These are phyloP conservation scores for Nesospiza acunhae DNA, from an alignment of 2,113 vertebrate species.

Conservation along the genomic window DNA sequence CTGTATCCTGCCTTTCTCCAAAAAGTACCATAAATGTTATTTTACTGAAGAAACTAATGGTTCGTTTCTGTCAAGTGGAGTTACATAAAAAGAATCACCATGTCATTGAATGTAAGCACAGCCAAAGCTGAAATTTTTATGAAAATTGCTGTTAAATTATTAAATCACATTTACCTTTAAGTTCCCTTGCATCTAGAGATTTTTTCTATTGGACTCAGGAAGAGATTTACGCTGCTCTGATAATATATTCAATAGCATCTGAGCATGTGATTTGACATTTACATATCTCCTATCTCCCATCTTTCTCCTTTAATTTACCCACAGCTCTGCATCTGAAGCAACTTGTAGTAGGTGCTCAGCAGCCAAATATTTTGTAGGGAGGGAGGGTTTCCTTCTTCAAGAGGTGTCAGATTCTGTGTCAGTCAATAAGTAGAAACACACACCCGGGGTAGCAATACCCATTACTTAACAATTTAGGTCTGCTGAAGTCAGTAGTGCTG, in stretches of 20 bases:
- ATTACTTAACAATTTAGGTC: neutral
- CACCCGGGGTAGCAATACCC: neutral
- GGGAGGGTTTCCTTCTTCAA: neutral
- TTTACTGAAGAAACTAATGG: neutral
- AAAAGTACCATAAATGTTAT: neutral
- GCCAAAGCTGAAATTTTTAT: neutral
- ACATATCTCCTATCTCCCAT: neutral
- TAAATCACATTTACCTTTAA: neutral
- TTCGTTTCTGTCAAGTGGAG: neutral
- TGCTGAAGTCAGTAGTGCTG: neutral
- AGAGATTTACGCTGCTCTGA: neutral
- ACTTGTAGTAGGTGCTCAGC: neutral
- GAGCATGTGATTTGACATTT: neutral
- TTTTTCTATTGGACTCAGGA: neutral
- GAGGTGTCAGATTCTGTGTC: neutral
- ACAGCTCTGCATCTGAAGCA: neutral
- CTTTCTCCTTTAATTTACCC: neutral
- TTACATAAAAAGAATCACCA: neutral
- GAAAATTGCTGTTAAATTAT: neutral
- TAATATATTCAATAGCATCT: neutral
- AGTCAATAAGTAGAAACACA: neutral
- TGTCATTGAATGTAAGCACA: neutral
- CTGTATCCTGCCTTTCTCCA: neutral
- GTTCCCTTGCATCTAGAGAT: neutral
- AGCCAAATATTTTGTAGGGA: neutral